A percentile compares a stretch with the other conserved stretches of the same genome.
These are phyloP conservation scores for Atrina japonica DNA, from an alignment of 2,888 invertebrate genomes.

Conservation along the genomic window DNA sequence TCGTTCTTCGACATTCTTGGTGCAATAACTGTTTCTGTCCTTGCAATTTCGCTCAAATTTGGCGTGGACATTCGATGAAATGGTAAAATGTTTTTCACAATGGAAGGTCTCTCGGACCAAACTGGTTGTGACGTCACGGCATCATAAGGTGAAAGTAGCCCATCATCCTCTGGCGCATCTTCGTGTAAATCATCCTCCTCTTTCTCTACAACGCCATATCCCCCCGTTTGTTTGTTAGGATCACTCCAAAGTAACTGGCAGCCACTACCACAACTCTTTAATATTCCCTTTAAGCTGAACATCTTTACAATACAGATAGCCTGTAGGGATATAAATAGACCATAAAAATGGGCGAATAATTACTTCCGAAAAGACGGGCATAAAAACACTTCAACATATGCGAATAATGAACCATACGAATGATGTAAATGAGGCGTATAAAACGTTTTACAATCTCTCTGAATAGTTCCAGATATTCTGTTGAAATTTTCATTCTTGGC, in stretches of 20 bases:
- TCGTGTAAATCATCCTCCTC: conserved; percentile 20
- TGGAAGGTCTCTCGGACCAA: conserved; percentile 23
- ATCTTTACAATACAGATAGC: too few relatives aligned
- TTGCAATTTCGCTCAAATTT: not conserved
- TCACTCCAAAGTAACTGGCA: conserved; percentile 38
- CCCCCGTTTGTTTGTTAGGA: conserved; percentile 24
- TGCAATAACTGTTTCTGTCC: not conserved
- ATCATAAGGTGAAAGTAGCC: conserved; percentile 16
- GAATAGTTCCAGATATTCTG: too few relatives aligned
- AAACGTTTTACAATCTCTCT: too few relatives aligned
- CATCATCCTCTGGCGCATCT: conserved; percentile 19
- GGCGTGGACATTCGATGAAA: not conserved
- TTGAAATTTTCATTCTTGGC: too few relatives aligned
- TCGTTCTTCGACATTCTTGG: not conserved
- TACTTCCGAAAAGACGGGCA: too few relatives aligned
- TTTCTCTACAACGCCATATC: conserved; percentile 31
- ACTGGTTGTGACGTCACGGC: conserved; percentile 34
- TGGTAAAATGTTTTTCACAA: conserved; percentile 24
- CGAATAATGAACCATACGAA: too few relatives aligned
- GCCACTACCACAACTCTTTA: conserved; percentile 19
- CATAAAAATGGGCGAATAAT: too few relatives aligned
- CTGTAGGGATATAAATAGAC: too few relatives aligned
- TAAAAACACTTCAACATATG: too few relatives aligned
- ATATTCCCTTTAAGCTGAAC: too few relatives aligned
- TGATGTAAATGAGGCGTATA: too few relatives aligned